Base-by-base conservation (phyloP, 2,113 vertebrate genomes). In the Oenanthe oenanthe region DNA sequence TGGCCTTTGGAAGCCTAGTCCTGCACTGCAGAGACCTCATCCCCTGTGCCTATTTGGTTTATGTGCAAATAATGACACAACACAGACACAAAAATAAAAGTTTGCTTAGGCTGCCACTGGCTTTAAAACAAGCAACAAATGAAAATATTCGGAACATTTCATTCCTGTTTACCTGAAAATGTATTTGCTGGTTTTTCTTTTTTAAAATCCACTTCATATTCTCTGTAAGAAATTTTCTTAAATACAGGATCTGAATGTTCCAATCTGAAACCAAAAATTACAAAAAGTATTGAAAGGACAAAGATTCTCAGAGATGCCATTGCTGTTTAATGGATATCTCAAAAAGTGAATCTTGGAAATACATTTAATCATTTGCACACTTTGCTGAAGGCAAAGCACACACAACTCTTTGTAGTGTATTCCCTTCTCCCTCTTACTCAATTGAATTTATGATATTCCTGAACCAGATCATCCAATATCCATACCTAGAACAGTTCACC, bases 211-310 rank as follows among this genome's bases (percentile, higher is more conserved):
- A 96, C 93, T 85, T 99, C 99, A 97, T 99, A 99, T 53, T 99
- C 99, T 91, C 98, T 98, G 97, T 98, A 99, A 57, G 99, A 98
- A 89, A 98, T 98, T 98, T 99, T 99, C 97, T 98, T 98, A 97
- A 98, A 99, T 45, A 97, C 95, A 75, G 96, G 91, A 85, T 89
- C 95, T 66, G 61, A 89, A 70, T 97, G 96, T 75, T 80, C 83
- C 56, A 90, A 93, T 76, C 94, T 95, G 85, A 81, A 97, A 98
- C 3, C 88, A 85, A 71, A 70, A 96, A 66, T 45, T 88, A 61
- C 20, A 89, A 76, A 81, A 34, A 40, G 56, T 71, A 85, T 71
- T 93, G 48, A 85, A 95, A 93, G 17, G 12, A 36, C 8, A 58
- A 66, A 75, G 17, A 38, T 54, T 74, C 38, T 48, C 29, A 66